Base-by-base conservation (phyloP, 2,888 invertebrate genomes). In the Dasypolia templi region DNA sequence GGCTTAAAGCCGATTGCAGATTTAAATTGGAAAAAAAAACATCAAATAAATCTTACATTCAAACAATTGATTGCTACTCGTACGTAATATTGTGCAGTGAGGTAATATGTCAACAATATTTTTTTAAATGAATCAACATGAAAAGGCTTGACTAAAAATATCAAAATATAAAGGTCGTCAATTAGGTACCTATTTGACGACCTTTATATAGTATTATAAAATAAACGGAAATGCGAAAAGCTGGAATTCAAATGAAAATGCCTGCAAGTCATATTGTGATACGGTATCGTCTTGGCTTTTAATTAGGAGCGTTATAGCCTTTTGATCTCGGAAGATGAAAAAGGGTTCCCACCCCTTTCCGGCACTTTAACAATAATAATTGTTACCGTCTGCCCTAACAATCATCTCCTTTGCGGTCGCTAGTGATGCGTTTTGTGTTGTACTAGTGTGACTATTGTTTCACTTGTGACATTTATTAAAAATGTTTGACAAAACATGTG, bases 321-420 rank as follows among this genome's bases (percentile, higher is more conserved):
- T 85, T 84, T 86, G 85, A 82, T 83, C 80, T 83, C 49, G 32
- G 66, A 75, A 42, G 53, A 65, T 68, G n/a, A n/a, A n/a, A 42
- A 79, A 72, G 63, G 61, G 61, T 51, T 75, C 79, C 86, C 81
- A 77, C 79, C 86, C 81, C 79, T 87, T 86, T 83, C 81, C 76
- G 86, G 77, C 75, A 78, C 79, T 83, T 79, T 75, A 83, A 77
- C 82, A 79, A 83, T 83, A 79, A 83, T 87, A 65, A 84, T 83
- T 73, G 72, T 73, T 81, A 66, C 81, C 49, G 62, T 72, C 70
- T 74, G 70, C 66, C 65, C 56, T 72, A 65, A 59, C 68, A 66
- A 64, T 77, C 66, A 66, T 80, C 63, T 64, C 42, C 51, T 67
- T 77, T 69, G 75, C 32, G 73, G 64, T 75, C 46, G 26, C 64